A percentile compares a stretch with the other conserved stretches of the same genome.
These are phyloP conservation scores for Onychorhynchus coronatus DNA, from an alignment of 2,113 vertebrate species.

Conservation along the genomic window DNA sequence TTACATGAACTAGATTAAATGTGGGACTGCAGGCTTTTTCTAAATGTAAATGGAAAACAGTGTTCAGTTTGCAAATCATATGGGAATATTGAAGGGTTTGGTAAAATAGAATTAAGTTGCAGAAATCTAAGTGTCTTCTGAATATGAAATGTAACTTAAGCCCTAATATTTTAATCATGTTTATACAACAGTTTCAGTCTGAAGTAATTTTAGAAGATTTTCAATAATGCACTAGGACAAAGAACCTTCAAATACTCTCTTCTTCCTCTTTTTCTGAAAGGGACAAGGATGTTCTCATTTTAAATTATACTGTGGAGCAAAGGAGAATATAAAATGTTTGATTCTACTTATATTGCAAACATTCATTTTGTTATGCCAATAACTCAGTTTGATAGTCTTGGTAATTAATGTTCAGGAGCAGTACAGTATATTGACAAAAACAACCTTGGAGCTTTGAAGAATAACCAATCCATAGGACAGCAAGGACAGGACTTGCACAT, in stretches of 20 bases:
- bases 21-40: background rate
- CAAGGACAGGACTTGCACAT: background rate
- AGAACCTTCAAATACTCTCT: background rate
- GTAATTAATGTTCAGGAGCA: background rate
- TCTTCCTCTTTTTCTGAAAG: background rate
- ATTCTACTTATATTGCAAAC: background rate
- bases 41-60: background rate
- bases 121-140: background rate
- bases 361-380: slow-evolving; percentile 1
- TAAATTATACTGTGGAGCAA: background rate
- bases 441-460: background rate
- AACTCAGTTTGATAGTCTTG: background rate
- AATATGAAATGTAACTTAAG: background rate
- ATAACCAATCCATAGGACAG: background rate
- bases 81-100: background rate
- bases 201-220: background rate
- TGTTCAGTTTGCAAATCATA: background rate
- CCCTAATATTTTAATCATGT: background rate
- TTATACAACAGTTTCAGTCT: background rate
- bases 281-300: background rate
- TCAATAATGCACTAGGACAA: background rate
- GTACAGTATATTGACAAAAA: background rate
- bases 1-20: background rate
- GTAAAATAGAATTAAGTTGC: background rate
- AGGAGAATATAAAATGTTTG: background rate